Base-by-base conservation (phyloP, 2,113 vertebrate genomes). In the Nothobranchius kuhntae region DNA sequence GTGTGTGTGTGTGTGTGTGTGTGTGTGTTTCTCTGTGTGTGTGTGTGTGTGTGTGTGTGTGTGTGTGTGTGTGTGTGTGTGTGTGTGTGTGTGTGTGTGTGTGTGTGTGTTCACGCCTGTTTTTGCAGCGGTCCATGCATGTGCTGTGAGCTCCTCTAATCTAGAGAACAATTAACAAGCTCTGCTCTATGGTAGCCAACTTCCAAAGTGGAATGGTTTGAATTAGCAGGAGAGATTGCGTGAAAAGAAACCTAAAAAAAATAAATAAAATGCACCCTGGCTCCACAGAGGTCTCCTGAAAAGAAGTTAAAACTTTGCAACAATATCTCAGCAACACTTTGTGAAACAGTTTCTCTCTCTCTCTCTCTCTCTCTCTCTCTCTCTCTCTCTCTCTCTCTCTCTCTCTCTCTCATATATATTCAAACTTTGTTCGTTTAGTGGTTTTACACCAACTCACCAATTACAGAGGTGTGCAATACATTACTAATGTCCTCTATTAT, bases 201-300 rank as follows among this genome's bases (percentile, higher is more conserved):
- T 76, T 71, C 76, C 60, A 77, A 69, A 64, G 64, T 71, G 71
- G 84, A 86, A 87, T 92, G 89, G 90, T 90, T 92, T 26, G 84
- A 86, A 84, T 92, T 89, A 91, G 78, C 63, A 71, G 72, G 63
- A 78, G 78, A 87, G 87, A 86, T 69, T 78, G 81, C 57, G 80
- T 86, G 82, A 91, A 90, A 79, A 85, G 84, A 85, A 77, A 75
- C 67, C 57, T 53, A 1, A 35, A 59, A 65, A 68, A 52, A 54
- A 17, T 21, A 21, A 11, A 57, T 46, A 21, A 82, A 90, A 81
- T 61, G 65, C 68, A 72, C 73, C 68, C 74, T 78, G 86, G 65
- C 84, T 88, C 83, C 71, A 50, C n/a, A 36, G 38, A 17, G 21
- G 79, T 83, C 69, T 90, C 82, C 74, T 84, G 86, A 70, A 79